Evolutionary conservation across 2,797 vertebrate species (phyloP), one percentile per base, ranked within the genome.

Genomic region (Tolypeutes matacus): DNA sequence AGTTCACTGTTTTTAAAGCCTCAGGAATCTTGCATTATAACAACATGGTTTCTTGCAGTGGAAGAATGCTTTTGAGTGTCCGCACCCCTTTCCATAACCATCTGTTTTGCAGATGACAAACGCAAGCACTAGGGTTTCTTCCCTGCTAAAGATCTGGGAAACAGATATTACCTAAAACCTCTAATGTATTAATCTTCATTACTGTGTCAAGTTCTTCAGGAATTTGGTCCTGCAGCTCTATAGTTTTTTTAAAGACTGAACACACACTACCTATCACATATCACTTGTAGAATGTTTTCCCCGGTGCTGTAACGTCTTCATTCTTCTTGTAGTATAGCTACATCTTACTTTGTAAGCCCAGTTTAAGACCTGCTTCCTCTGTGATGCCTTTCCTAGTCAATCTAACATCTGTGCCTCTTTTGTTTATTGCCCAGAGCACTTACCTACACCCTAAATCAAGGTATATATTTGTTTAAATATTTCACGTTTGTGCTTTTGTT

Each of bases 81-180:
- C 25, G 14, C 89, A 75, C 64, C 92, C 87, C 64, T 93, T 94
- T 34, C 60, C 62, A 31, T 83, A 56, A 58, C 83, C 97, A 97
- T 97, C 96, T 97, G 97, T 84, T 95, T 51, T 39, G 86, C 97
- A 97, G 97, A 97, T 97, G 96, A 95, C 83, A 93, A 91, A 86
- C 25, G 69, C 20, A 86, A 89, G 65, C 46, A 15, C 70, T 92
- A 31, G 9, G 10, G 23, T 56, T 90, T 39, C 56, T 73, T 53
- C 7, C 0, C 39, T 23, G 56, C 15, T 58, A 46, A 81, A 73
- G 51, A 85, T 77, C 87, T 91, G 58, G 70, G 93, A 87, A 93
- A 72, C 76, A 91, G 85, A 95, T 70, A 95, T 76, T 56, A 85
- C 11, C 49, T 83, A 84, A 69, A 82, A 65, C 87, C 67, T 14